Evolutionary conservation across 2,888 invertebrate genomes (phyloP), one percentile per base, ranked within the genome.

Genomic region (Ferdinandea cuprea): DNA sequence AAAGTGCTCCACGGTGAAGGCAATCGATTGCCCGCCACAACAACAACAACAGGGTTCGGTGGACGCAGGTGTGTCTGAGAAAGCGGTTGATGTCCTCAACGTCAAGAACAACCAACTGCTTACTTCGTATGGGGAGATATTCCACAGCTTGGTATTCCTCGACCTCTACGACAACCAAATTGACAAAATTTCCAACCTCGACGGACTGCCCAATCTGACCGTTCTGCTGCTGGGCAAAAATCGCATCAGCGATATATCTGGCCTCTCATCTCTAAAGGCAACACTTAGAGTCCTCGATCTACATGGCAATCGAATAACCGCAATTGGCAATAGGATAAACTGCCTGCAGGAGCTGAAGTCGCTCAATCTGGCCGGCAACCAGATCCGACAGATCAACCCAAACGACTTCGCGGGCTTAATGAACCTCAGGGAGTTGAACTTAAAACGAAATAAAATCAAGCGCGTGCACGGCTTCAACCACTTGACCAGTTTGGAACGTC

Each of bases 81-180:
- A 15, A 76, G 78, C 11, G 66, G 85, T 86, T 21, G 88, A 88
- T 50, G 87, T 86, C n/a, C 78, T 91, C 13, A 88, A 87, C 61
- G 89, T 91, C 5, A 90, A 89, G 77, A 91, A 91, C 63, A 89
- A 89, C 35, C 91, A 91, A 58, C 74, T 90, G 0, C 85, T 86
- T 9, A 87, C 87, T 21, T 87, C 86, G 30, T 91, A 91, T 59
- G 91, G 90, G 11, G 85, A 63, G 44, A 89, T 89, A 52, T 91
- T 91, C 69, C 87, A 89, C 69, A 94, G 95, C 90, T 92, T 98
- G 74, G 97, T 98, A 15, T 98, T 98, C 90, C 93, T 98, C 74
- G 98, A 98, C 91, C 93, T 98, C 72, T 98, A 98, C 89, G 97
- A 98, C 91, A 98, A 98, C 91, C 97, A 98, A 91, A 94, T 98